phyloP scores from a whole-genome alignment of 2,888 invertebrate species.

The Adela reaumurella region DNA sequence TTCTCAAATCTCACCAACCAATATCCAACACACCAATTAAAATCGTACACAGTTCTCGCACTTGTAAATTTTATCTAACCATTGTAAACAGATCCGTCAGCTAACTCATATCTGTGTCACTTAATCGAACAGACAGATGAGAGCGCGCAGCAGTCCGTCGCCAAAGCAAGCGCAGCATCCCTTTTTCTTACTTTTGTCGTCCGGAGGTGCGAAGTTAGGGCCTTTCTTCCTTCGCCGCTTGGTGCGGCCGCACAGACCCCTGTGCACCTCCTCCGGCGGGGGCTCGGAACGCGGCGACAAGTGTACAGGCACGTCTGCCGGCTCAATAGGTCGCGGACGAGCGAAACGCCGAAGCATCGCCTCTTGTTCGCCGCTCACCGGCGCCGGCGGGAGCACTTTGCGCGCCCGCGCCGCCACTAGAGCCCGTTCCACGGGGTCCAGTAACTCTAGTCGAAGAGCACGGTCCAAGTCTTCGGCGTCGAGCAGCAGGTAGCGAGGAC shows the following conservation, averaged over 20 bases:
- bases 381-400: constrained; percentile 37
- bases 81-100: no score
- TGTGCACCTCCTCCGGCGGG: constrained; percentile 28
- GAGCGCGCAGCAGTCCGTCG: constrained; percentile 44
- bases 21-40: no score
- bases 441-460: constrained; percentile 38
- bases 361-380: constrained; percentile 45
- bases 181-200: constrained; percentile 29
- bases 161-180: constrained; percentile 48
- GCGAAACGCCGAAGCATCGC: constrained; percentile 41
- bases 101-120: no score
- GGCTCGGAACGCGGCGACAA: constrained; percentile 41
- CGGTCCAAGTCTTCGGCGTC: constrained; percentile 61
- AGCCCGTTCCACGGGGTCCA: constrained; percentile 45
- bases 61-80: no score
- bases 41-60: no score
- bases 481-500: constrained; percentile 66
- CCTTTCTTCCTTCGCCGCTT: constrained; percentile 32
- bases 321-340: constrained; percentile 33
- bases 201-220: constrained; percentile 34
- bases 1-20: no score
- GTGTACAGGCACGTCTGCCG: constrained; percentile 40
- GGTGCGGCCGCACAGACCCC: constrained; percentile 29
- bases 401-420: constrained; percentile 40
- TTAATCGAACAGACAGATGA: constrained; percentile 56